Conservation (phyloP, 2,888 invertebrate species). For the Rhamphomyia laevipes region DNA sequence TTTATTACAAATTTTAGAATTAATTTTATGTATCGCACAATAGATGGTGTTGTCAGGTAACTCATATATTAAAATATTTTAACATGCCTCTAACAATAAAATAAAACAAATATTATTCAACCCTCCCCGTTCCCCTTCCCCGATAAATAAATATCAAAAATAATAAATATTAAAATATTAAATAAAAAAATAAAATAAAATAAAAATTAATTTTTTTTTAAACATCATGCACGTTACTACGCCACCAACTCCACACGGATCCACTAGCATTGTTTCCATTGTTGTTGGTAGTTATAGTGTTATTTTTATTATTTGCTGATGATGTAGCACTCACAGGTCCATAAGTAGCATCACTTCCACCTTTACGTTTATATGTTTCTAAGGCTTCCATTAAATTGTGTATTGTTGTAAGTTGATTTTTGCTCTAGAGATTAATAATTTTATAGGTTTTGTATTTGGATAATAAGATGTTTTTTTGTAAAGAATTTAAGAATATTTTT, state of each 20-base stretch:
- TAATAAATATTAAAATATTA: not conserved
- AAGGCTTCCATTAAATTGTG: slow-evolving; percentile 13
- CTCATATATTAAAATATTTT: not conserved
- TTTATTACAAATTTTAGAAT: too few relatives aligned
- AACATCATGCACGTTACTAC: slow-evolving; percentile 13
- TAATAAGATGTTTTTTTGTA: not conserved
- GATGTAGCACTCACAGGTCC: not conserved
- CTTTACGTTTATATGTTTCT: slow-evolving; percentile 7
- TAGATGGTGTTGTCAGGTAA: too few relatives aligned
- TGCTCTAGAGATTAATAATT: slow-evolving; percentile 7
- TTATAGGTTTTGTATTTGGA: not conserved
- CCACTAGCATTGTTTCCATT: slow-evolving; percentile 3
- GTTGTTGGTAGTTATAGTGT: not conserved
- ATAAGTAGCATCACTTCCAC: not conserved
- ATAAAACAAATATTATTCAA: not conserved
- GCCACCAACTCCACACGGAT: slow-evolving; percentile 12
- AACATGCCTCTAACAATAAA: not conserved
- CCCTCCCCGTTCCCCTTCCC: too few relatives aligned
- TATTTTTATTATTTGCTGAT: not conserved
- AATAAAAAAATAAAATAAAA: not conserved
- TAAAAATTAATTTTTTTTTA: not conserved
- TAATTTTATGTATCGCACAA: too few relatives aligned
- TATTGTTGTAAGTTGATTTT: slow-evolving; percentile 14
- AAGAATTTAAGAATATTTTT: not conserved
- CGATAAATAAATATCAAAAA: too few relatives aligned